These are phyloP conservation scores for Epistrophe grossulariae DNA, from an alignment of 2,888 invertebrate genomes.

Conservation along the genomic window DNA sequence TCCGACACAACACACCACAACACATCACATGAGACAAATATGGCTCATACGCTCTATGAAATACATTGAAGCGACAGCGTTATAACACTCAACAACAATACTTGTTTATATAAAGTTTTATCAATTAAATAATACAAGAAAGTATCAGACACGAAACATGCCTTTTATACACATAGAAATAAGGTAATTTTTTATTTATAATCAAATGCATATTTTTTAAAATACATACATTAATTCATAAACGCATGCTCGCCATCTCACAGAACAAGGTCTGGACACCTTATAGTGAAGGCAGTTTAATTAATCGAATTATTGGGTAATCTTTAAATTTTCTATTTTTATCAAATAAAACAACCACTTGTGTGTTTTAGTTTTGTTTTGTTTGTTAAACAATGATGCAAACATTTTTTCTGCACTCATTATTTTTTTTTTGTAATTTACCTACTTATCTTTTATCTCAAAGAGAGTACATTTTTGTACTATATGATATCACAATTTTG, in stretches of 20 bases:
- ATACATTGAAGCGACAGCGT: no score
- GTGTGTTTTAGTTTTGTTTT: not conserved
- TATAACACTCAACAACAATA: no score
- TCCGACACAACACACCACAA: no score
- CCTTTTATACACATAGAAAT: not conserved
- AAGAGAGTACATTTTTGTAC: conserved; percentile 5
- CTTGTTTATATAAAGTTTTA: no score
- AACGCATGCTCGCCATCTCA: conserved; percentile 48
- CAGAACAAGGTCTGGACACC: conserved; percentile 68
- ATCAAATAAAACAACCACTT: conserved; percentile 1
- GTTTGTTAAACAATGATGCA: not conserved
- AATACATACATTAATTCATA: not conserved
- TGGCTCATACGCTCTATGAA: no score
- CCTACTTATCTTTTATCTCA: conserved; percentile 47
- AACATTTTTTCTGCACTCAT: conserved; percentile 34
- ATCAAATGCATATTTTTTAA: not conserved
- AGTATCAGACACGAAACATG: not conserved
- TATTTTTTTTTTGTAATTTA: conserved; percentile 21
- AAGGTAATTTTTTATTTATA: not conserved
- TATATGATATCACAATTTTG: conserved; percentile 42
- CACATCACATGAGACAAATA: no score
- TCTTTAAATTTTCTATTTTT: conserved; percentile 20
- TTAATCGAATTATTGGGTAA: conserved; percentile 71
- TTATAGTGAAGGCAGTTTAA: conserved; percentile 66
- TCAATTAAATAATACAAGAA: not conserved